These are phyloP conservation scores for Atherinosoma microstoma DNA, from an alignment of 2,797 vertebrate genomes.

Conservation along the genomic window DNA sequence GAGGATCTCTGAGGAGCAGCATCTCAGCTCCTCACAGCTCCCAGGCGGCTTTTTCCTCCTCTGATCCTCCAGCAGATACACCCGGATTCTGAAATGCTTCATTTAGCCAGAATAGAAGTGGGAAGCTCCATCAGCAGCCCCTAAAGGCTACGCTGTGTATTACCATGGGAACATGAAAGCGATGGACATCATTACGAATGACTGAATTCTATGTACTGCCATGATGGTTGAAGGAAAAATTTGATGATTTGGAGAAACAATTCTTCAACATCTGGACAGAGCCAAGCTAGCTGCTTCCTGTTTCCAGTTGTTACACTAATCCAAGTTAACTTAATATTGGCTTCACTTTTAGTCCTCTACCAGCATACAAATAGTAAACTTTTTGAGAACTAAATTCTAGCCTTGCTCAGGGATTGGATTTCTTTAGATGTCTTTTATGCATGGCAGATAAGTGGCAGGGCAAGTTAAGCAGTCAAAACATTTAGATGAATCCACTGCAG, in stretches of 20 bases:
- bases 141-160: slow-evolving; percentile 36
- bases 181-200: not conserved
- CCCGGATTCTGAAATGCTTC: slow-evolving; percentile 37
- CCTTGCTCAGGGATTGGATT: not conserved
- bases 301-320: slow-evolving; percentile 1
- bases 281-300: not conserved
- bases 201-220: not conserved
- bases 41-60: slow-evolving; percentile 41
- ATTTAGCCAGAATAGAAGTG: slow-evolving; percentile 32
- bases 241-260: slow-evolving; percentile 2
- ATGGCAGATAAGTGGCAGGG: not conserved
- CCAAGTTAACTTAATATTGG: not conserved
- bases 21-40: slow-evolving; percentile 58
- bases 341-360: not conserved
- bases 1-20: slow-evolving; percentile 68
- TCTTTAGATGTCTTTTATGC: not conserved
- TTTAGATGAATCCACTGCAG: not conserved
- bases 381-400: slow-evolving; percentile 7
- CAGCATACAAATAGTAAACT: too few species aligned
- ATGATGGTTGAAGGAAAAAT: not conserved
- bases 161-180: slow-evolving; percentile 3
- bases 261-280: slow-evolving; percentile 1
- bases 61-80: slow-evolving; percentile 56
- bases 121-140: slow-evolving; percentile 24
- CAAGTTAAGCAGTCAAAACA: not conserved